Evolutionary conservation across 1,140 invertebrate species (phyloP).

Genomic region (Kradibia gibbosae): DNA sequence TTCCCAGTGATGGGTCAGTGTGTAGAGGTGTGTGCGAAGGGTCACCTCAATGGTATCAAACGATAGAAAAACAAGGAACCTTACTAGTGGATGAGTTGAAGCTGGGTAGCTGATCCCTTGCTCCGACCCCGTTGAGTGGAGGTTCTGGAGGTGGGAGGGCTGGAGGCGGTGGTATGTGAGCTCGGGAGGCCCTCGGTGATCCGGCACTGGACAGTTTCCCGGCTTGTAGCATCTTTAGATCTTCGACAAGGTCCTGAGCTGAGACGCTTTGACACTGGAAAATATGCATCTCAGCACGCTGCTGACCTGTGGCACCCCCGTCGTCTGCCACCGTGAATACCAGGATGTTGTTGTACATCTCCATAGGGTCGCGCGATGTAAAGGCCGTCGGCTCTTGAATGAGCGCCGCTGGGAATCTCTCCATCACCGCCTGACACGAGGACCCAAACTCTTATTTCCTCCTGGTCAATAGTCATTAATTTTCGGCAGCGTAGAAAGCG

Average conservation of each 20-base stretch:
- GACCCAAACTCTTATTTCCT: no score
- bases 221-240: conserved; percentile 84
- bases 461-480: no score
- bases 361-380: conserved; percentile 95
- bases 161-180: conserved; percentile 76
- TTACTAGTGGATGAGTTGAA: conserved; percentile 74
- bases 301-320: conserved; percentile 73
- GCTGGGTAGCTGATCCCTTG: conserved; percentile 71
- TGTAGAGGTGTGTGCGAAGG: no score
- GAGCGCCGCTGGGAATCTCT: conserved; percentile 92
- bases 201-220: conserved; percentile 79
- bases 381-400: conserved; percentile 97
- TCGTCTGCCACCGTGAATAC: conserved; percentile 92
- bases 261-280: conserved; percentile 93
- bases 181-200: conserved; percentile 67
- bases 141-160: conserved; percentile 76
- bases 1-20: not conserved
- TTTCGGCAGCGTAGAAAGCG: no score
- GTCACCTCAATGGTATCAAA: no score
- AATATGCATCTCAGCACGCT: conserved; percentile 96
- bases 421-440: conserved; percentile 87
- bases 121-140: conserved; percentile 74
- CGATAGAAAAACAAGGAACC: not conserved
- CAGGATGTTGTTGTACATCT: conserved; percentile 98
- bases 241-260: conserved; percentile 90